phyloP scores from a whole-genome alignment of 1,140 invertebrate species.

The Anoplolepis gracilipes region DNA sequence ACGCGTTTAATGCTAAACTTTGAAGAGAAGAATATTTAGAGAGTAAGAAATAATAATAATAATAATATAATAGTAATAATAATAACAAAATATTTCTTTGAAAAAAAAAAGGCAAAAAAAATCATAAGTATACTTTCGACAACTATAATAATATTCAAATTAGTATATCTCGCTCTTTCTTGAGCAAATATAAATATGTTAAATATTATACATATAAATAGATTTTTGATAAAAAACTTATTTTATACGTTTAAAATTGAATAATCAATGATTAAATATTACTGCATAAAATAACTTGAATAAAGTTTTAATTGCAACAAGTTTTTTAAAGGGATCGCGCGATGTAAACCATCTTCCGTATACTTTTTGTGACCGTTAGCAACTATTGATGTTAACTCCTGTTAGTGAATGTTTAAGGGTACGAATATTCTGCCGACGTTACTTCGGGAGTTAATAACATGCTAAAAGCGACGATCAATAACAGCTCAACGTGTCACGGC shows the following conservation, averaged over 20 bases:
- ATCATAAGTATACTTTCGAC: neutral
- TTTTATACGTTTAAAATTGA: neutral
- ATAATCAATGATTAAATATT: neutral
- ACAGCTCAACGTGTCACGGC: slow-evolving; percentile 4
- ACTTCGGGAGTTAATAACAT: slow-evolving; percentile 56
- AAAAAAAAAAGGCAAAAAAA: neutral
- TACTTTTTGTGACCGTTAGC: neutral
- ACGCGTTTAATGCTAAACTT: slow-evolving; percentile 20
- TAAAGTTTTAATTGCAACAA: neutral
- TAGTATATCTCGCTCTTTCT: neutral
- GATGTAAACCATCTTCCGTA: neutral
- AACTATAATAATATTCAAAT: neutral
- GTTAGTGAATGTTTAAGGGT: neutral
- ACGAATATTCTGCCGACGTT: neutral
- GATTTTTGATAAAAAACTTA: neutral
- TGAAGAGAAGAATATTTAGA: neutral
- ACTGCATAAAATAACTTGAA: neutral
- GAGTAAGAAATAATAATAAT: neutral
- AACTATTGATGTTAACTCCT: neutral
- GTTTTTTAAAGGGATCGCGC: neutral
- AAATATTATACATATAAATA: neutral
- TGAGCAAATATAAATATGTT: neutral
- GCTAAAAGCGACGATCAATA: slow-evolving; percentile 53
- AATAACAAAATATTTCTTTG: slow-evolving; percentile 1
- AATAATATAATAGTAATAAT: neutral